Evolutionary conservation across 2,888 invertebrate species (phyloP).

Genomic region (Drosophila meridiana): DNA sequence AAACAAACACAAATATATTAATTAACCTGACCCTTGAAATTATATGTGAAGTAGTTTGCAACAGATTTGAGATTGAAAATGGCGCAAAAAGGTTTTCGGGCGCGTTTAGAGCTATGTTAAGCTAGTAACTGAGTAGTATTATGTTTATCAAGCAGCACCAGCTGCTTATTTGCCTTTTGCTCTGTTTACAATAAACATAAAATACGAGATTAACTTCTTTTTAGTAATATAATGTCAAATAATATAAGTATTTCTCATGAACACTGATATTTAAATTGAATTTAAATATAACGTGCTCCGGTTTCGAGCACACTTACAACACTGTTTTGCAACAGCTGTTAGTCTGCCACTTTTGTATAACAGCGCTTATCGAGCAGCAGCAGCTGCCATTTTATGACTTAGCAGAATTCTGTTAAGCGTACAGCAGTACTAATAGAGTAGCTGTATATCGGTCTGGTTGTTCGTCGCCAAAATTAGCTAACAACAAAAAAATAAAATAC

Average conservation of each 20-base stretch:
- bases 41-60: not conserved
- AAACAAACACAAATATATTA: conserved; percentile 5
- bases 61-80: not conserved
- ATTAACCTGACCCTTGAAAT: not conserved
- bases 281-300: conserved; percentile 20
- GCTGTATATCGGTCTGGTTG: conserved; percentile 22
- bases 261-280: not conserved
- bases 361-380: not conserved
- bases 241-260: not conserved
- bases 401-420: conserved; percentile 3
- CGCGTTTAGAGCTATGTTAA: not conserved
- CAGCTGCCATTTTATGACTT: not conserved
- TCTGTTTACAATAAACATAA: not conserved
- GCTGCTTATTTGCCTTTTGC: not conserved
- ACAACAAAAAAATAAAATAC: conserved; percentile 65
- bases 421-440: conserved; percentile 20
- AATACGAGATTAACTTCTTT: not conserved
- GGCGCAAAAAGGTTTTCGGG: not conserved
- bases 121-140: not conserved
- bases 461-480: conserved; percentile 66
- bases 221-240: not conserved
- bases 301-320: conserved; percentile 9
- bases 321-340: conserved; percentile 14
- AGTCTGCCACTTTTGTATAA: not conserved
- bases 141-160: not conserved